These are phyloP conservation scores for Helostoma temminkii DNA, from an alignment of 2,797 vertebrate genomes.

Conservation along the genomic window DNA sequence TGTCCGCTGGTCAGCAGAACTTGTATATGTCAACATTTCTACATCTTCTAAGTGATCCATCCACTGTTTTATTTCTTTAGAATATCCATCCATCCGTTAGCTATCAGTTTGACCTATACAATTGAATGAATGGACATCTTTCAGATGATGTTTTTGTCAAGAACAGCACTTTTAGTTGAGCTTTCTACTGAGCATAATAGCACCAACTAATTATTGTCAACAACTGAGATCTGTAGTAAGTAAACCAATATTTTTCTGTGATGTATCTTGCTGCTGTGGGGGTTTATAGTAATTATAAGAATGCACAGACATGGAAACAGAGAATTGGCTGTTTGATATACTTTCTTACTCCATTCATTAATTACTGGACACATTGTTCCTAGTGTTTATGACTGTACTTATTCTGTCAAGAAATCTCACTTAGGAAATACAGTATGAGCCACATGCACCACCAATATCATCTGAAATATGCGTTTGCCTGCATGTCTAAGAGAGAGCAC, in stretches of 20 bases:
- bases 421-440: neutral
- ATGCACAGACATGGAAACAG: neutral
- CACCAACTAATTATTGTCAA: neutral
- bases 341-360: neutral
- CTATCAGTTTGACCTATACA: neutral
- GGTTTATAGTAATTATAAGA: neutral
- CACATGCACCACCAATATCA: neutral
- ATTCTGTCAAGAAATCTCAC: neutral
- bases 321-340: neutral
- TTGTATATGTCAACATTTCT: neutral
- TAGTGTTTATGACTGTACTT: neutral
- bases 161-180: neutral
- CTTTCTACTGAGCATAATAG: neutral
- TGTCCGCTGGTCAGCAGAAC: slow-evolving; percentile 49
- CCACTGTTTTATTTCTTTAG: neutral
- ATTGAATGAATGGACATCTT: neutral
- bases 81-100: neutral
- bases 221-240: neutral
- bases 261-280: neutral
- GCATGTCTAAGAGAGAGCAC: no score
- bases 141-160: neutral
- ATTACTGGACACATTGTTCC: neutral
- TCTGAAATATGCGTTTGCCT: neutral
- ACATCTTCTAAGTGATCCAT: slow-evolving; percentile 1
- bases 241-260: neutral